phyloP scores from a whole-genome alignment of 2,113 vertebrate genomes.

The Meleagris gallopavo region DNA sequence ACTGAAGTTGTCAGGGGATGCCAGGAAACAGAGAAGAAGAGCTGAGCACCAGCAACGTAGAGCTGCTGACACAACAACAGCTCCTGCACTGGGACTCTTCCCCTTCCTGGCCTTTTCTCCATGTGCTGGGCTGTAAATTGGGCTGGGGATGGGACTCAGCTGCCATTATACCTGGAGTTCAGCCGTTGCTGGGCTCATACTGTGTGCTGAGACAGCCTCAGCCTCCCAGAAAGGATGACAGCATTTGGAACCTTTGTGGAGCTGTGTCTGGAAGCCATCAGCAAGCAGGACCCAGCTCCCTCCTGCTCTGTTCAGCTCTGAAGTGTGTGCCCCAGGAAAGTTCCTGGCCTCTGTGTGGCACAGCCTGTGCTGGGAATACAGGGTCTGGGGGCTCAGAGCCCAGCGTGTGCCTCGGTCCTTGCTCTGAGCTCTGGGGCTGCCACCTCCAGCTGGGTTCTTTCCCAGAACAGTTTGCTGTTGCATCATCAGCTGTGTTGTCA shows the following conservation, averaged over 20 bases:
- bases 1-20: neutral
- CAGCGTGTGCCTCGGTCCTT: neutral
- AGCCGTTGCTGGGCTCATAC: neutral
- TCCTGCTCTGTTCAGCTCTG: neutral
- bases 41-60: neutral
- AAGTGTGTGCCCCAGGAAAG: neutral
- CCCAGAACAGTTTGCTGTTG: neutral
- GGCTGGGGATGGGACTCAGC: neutral
- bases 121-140: neutral
- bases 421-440: neutral
- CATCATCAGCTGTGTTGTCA: neutral
- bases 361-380: neutral
- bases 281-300: rapidly evolving
- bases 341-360: neutral
- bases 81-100: neutral
- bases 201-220: neutral
- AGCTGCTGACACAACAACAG: rapidly evolving
- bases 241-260: neutral
- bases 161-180: rapidly evolving
- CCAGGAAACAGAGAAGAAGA: neutral
- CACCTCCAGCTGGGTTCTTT: neutral
- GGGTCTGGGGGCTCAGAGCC: neutral
- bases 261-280: neutral
- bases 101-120: rapidly evolving
- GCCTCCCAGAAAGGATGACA: neutral